These are phyloP conservation scores for Cyrtodaria siliqua DNA, from an alignment of 2,888 invertebrate species.

Conservation along the genomic window DNA sequence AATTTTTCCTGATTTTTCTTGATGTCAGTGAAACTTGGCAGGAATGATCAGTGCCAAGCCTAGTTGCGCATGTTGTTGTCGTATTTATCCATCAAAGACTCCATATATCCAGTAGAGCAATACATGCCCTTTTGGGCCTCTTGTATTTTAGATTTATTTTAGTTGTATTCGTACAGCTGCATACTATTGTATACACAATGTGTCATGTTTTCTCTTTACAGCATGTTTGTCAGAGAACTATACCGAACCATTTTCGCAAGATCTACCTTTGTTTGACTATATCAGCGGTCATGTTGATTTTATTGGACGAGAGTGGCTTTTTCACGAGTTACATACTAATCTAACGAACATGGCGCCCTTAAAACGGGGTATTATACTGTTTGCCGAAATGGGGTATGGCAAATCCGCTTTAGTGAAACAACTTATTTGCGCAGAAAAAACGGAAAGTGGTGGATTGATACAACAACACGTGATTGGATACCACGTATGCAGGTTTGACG, in stretches of 20 bases:
- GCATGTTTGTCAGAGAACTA: constrained; percentile 24
- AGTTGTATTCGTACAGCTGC: too few relatives aligned
- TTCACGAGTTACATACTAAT: constrained; percentile 5
- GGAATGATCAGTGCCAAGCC: too few relatives aligned
- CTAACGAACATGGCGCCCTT: too few relatives aligned
- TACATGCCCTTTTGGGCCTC: too few relatives aligned
- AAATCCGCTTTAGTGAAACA: constrained; percentile 28
- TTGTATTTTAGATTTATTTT: too few relatives aligned
- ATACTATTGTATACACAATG: too few relatives aligned
- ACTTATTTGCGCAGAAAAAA: constrained; percentile 15
- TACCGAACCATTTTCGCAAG: constrained; percentile 20
- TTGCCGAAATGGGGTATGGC: constrained; percentile 34
- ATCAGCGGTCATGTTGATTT: neutral
- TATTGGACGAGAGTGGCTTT: constrained; percentile 20
- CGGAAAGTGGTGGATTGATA: neutral
- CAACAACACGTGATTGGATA: constrained; percentile 3
- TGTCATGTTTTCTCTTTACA: neutral
- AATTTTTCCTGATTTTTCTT: too few relatives aligned
- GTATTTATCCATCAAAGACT: too few relatives aligned
- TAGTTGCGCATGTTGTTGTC: too few relatives aligned
- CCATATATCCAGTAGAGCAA: too few relatives aligned
- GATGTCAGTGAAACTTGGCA: too few relatives aligned
- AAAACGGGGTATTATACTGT: constrained; percentile 14
- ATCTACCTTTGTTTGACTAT: constrained; percentile 15
- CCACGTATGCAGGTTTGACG: constrained; percentile 36